Evolutionary conservation across 2,888 invertebrate genomes (phyloP), one percentile per base, ranked within the genome.

Genomic region (Macrosoma leucophasiata): DNA sequence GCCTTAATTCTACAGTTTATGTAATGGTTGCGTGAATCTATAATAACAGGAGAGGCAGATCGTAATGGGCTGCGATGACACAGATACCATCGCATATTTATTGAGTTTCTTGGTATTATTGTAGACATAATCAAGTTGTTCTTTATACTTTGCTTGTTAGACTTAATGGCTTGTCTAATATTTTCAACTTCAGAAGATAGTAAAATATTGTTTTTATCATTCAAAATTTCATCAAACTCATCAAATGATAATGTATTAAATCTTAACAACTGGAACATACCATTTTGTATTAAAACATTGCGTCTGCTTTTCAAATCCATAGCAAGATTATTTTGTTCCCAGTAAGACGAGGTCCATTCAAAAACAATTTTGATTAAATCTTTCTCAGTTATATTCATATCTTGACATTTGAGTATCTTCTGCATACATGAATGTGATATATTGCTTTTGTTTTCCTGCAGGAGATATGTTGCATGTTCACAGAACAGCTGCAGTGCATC

Each of bases 401-500:
- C 62, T 44, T 78, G 63, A 54, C 81, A 72, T 49, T 79, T 72
- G 33, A 88, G 71, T 41, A 89, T 73, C 33, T 70, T 63, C 51
- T 70, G 67, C 48, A 89, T 62, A 32, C 86, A 87, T 28, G 69
- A 52, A 21, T 62, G 60, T 36, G 86, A 84, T 49, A 89, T 84
- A 23, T 74, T 72, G 37, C 76, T 55, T 41, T 67, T 86, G 46
- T 79, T 74, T 42, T 77, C 81, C 57, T 71, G 63, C 29, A 89
- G 65, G 30, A 88, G 65, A 51, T 86, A 86, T 46, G 70, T 72
- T 8, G 87, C 78, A 67, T 86, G 87, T 55, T 82, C 74, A 55
- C 85, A 77, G 48, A 89, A 85, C 42, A 88, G 72, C 48, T 84
- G 78, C 8, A 88, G 55, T 45, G 89, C 86, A 48, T 75, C 73